Evolutionary conservation across 2,113 vertebrate genomes (phyloP), one percentile per base, ranked within the genome.

Genomic region (Electrona antarctica): DNA sequence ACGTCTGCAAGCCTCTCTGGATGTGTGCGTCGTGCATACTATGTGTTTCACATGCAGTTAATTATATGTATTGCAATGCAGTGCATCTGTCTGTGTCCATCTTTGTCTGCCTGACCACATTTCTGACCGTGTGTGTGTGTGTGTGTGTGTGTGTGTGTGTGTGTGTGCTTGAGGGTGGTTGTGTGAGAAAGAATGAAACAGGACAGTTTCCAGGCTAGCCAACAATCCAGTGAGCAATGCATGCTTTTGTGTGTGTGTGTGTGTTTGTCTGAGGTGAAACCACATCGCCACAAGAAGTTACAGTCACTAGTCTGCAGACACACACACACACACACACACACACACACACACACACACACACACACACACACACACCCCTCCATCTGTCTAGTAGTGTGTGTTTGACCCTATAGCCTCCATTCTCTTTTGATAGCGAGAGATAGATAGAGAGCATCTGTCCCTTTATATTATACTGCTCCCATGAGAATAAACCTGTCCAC

Each of bases 371-470:
- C 28, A 41, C 72, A 33, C 74, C 75, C 67, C 68, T 83, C 90
- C 90, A 90, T 89, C 86, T 91, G 90, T 82, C 85, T 77, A 56
- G 79, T 84, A n/a, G 75, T 69, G 75, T 50, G 49, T 87, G 74
- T 85, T 85, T 84, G 3, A 80, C 86, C 69, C 71, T 86, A 86
- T 81, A 77, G 62, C 59, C 12, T 28, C n/a, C 45, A 0, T n/a
- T n/a, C n/a, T n/a, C n/a, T n/a, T n/a, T n/a, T n/a, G n/a, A n/a
- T n/a, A n/a, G n/a, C n/a, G n/a, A 51, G 2, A 45, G 45, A 68
- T 73, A 77, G 74, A 66, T 56, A 56, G 28, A 79, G 74, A 60
- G 73, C 75, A 13, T 73, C 56, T 73, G 29, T 55, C 52, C 12
- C 12, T 54, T 3, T 8, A 12, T 11, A 54, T 8, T 7, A 12